These are phyloP conservation scores for Parasteatoda tepidariorum DNA, from an alignment of 1,140 invertebrate species.

Conservation along the genomic window DNA sequence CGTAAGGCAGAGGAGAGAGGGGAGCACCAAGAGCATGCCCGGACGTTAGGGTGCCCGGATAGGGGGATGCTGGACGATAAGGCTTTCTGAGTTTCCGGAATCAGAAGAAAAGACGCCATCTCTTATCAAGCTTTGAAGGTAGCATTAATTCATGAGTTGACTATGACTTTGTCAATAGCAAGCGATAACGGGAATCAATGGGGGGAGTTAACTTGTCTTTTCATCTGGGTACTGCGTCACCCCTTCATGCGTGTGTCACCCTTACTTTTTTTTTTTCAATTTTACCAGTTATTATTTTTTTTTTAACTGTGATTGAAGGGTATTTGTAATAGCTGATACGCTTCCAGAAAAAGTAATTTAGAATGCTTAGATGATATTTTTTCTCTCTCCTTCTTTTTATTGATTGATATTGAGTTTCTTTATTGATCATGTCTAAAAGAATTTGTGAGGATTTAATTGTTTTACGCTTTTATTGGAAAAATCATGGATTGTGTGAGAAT, in stretches of 20 bases:
- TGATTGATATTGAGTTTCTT: neutral
- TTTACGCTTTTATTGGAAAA: too few relatives aligned
- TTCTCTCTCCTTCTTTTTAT: neutral
- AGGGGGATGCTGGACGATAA: conserved; percentile 24
- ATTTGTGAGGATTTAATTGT: too few relatives aligned
- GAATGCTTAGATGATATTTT: neutral
- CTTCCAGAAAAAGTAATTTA: too few relatives aligned
- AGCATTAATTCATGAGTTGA: conserved; percentile 46
- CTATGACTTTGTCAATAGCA: conserved; percentile 45
- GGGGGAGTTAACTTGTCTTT: conserved; percentile 23
- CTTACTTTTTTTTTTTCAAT: neutral
- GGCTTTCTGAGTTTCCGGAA: conserved; percentile 36
- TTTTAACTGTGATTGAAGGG: neutral
- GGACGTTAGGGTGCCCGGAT: neutral
- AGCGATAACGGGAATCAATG: conserved; percentile 37
- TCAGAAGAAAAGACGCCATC: conserved; percentile 27
- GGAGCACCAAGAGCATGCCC: neutral
- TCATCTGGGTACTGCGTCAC: conserved; percentile 5
- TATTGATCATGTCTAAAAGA: too few relatives aligned
- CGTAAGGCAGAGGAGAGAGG: too few relatives aligned
- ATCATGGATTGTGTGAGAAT: too few relatives aligned
- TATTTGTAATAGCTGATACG: neutral
- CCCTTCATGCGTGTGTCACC: neutral
- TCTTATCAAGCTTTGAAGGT: conserved; percentile 30
- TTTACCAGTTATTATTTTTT: neutral